Conservation (phyloP, 2,888 invertebrate genomes). For the Acleris emargana region DNA sequence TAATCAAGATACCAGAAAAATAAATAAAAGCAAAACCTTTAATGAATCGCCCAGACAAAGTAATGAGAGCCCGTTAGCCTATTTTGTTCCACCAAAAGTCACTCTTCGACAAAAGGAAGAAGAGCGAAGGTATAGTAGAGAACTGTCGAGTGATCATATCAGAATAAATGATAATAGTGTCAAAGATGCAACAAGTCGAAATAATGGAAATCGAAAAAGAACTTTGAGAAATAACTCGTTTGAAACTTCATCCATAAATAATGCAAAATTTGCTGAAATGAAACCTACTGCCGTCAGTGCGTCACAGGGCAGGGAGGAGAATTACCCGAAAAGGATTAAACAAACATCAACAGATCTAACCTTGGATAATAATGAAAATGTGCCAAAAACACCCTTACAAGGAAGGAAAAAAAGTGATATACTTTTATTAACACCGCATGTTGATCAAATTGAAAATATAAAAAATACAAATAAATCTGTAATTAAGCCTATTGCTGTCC, state of each 20-base stretch:
- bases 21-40: slow-evolving; percentile 36
- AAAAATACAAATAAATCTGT: not conserved
- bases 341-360: not conserved
- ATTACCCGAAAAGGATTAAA: slow-evolving; percentile 1
- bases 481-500: not conserved
- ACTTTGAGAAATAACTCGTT: not conserved
- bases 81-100: slow-evolving; percentile 53
- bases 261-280: not conserved
- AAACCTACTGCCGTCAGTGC: not conserved
- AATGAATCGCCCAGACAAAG: slow-evolving; percentile 18
- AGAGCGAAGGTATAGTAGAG: slow-evolving; percentile 22
- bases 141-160: slow-evolving; percentile 12
- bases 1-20: slow-evolving; percentile 41
- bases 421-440: no score
- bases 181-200: not conserved
- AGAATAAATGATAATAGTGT: not conserved
- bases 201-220: slow-evolving; percentile 2
- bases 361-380: no score
- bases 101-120: slow-evolving; percentile 38
- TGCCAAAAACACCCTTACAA: no score
- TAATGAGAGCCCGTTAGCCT: slow-evolving; percentile 46
- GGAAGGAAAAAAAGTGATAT: no score
- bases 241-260: not conserved
- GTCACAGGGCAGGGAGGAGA: not conserved
- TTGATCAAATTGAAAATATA: not conserved